Conservation (phyloP, 2,888 invertebrate species). For the Rhabditoides inermis region DNA sequence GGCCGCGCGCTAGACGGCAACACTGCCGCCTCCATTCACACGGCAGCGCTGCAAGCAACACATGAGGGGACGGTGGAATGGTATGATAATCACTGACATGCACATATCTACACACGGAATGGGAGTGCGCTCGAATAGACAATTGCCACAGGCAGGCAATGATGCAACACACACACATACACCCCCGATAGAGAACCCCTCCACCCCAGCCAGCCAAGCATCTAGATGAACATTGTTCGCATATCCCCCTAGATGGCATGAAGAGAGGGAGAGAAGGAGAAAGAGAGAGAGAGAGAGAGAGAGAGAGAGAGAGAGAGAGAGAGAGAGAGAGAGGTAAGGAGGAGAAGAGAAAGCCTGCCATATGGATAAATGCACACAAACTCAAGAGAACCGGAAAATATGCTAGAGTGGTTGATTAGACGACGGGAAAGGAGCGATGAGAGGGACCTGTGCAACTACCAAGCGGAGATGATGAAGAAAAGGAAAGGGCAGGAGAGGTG, state of each 20-base stretch:
- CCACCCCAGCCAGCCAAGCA: no score
- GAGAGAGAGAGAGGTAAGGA: neutral
- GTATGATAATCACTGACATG: no score
- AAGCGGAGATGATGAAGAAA: constrained; percentile 2
- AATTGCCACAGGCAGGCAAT: no score
- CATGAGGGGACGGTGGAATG: no score
- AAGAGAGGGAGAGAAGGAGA: constrained; percentile 7
- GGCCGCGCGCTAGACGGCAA: no score
- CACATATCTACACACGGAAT: no score
- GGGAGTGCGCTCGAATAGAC: no score
- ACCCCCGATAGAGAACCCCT: no score
- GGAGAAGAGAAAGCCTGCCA: neutral
- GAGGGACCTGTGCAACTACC: neutral
- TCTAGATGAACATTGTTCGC: no score
- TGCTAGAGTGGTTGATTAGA: neutral
- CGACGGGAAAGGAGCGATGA: neutral
- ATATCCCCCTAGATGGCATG: constrained; percentile 3
- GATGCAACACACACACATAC: no score
- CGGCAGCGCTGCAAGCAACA: no score
- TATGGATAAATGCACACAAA: neutral
- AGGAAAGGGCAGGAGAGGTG: constrained; percentile 5
- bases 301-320: constrained; percentile 6
- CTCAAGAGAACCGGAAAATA: neutral
- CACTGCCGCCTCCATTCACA: no score
- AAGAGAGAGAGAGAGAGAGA: neutral